phyloP scores from a whole-genome alignment of 2,113 vertebrate species.

The Sphyrna mokarran region DNA sequence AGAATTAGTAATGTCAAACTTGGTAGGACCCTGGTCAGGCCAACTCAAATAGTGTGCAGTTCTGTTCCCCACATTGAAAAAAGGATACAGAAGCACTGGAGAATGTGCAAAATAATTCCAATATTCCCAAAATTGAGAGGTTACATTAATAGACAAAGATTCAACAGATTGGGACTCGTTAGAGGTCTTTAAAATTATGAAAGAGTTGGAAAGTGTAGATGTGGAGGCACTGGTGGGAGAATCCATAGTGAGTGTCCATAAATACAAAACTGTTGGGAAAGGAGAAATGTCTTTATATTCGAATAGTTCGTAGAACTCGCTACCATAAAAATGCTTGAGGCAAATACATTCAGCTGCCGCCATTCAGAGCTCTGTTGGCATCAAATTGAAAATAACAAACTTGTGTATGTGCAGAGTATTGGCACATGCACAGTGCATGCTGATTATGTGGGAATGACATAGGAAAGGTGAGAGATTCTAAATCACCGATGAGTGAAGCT shows the following conservation, averaged over 20 bases:
- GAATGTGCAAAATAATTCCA: neutral
- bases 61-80: neutral
- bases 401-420: no score
- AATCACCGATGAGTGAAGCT: no score
- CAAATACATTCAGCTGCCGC: no score
- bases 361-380: no score
- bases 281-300: no score
- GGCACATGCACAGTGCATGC: no score
- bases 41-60: neutral
- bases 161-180: neutral
- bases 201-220: neutral
- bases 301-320: no score
- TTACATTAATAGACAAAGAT: neutral
- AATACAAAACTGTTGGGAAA: no score
- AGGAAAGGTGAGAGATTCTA: no score
- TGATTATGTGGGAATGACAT: no score
- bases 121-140: neutral
- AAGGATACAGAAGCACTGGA: neutral
- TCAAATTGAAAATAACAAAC: no score
- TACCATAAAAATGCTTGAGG: no score
- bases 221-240: neutral
- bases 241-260: neutral
- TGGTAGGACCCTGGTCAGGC: neutral
- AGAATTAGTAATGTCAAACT: neutral
- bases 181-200: neutral